These are phyloP conservation scores for Hystrix brachyura DNA, from an alignment of 2,113 vertebrate species.

Conservation along the genomic window DNA sequence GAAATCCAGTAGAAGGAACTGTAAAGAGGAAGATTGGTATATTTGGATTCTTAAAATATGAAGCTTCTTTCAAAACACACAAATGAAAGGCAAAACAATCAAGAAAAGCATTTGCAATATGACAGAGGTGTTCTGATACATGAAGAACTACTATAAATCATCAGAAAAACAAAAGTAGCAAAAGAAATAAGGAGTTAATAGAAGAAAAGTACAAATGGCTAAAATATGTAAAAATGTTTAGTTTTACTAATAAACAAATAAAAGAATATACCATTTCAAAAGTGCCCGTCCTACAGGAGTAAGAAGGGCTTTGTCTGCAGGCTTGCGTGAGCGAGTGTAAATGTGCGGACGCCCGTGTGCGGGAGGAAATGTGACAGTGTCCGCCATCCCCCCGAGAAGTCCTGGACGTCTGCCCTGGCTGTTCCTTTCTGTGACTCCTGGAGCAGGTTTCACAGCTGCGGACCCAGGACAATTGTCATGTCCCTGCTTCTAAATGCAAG, in stretches of 20 bases:
- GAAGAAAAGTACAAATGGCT: not conserved
- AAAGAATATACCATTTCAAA: not conserved
- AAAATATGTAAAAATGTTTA: not conserved
- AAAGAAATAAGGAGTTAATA: not conserved
- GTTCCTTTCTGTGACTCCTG: not conserved
- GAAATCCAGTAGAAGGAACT: not conserved
- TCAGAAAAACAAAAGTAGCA: not conserved
- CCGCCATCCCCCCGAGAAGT: not conserved
- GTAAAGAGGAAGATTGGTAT: not conserved
- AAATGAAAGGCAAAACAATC: conserved; percentile 3
- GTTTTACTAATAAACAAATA: not conserved
- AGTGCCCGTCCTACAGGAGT: not conserved
- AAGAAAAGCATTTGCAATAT: not conserved
- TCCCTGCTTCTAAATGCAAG: not conserved
- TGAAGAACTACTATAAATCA: not conserved
- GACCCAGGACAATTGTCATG: not conserved
- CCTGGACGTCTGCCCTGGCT: not conserved
- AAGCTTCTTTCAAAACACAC: conserved; percentile 18
- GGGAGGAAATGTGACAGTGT: not conserved
- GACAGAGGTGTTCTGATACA: not conserved
- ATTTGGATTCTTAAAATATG: conserved; percentile 11
- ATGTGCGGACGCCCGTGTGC: not conserved
- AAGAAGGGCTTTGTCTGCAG: not conserved
- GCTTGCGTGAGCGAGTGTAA: not conserved
- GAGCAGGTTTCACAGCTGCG: not conserved